A percentile compares a stretch with the other conserved stretches of the same genome.
Evolutionary conservation across 2,797 vertebrate genomes (phyloP).

Genomic region (Adelosebastes latens): DNA sequence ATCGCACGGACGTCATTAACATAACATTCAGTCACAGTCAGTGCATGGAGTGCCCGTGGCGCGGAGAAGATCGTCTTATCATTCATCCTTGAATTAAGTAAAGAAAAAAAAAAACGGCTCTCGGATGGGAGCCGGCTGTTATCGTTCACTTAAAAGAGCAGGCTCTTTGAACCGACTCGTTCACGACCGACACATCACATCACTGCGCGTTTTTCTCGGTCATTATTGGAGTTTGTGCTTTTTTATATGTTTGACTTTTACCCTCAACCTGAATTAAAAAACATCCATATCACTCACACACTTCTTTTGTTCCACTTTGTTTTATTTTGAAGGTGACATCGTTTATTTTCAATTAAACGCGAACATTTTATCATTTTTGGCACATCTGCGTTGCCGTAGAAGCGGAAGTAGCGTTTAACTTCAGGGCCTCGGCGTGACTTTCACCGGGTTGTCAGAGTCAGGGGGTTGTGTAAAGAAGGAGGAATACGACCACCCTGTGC

Average conservation of each 20-base stretch:
- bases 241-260: not conserved
- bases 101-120: too few species aligned
- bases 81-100: too few species aligned
- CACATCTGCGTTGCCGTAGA: constrained; percentile 62
- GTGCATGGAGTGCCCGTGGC: too few species aligned
- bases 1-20: too few species aligned
- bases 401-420: constrained; percentile 67
- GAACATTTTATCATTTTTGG: not conserved
- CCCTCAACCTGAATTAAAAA: not conserved
- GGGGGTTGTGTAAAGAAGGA: constrained; percentile 26
- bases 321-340: fast-evolving
- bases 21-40: too few species aligned
- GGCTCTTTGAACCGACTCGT: too few species aligned
- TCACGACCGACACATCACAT: fast-evolving
- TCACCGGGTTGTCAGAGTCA: constrained; percentile 58
- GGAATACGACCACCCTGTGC: not conserved
- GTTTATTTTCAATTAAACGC: not conserved
- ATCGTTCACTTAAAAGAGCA: too few species aligned
- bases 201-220: fast-evolving
- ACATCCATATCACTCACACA: not conserved
- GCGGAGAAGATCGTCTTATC: fast-evolving
- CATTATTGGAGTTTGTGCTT: not conserved
- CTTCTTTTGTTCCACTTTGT: fast-evolving
- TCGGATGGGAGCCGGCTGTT: too few species aligned
- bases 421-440: constrained; percentile 79